Conservation (phyloP, 2,797 vertebrate genomes). For the Botia kubotai region DNA sequence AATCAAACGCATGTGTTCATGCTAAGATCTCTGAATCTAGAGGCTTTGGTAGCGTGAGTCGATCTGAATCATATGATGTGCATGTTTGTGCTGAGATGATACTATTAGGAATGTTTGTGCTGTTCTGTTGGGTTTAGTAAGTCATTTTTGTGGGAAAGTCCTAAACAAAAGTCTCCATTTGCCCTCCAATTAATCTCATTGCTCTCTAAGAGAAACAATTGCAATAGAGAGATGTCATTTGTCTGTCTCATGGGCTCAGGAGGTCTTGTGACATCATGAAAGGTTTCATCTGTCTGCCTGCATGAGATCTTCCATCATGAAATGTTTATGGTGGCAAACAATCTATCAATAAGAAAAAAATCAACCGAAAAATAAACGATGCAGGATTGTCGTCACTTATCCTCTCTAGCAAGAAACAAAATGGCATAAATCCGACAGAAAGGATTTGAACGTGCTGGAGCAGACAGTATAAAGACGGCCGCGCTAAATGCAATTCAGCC, state of each 20-base stretch:
- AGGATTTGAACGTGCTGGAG: slow-evolving; percentile 61
- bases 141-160: no score
- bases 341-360: slow-evolving; percentile 74
- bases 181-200: background rate
- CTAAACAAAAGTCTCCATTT: no score
- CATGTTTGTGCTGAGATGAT: no score
- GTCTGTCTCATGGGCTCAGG: background rate
- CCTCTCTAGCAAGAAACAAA: slow-evolving; percentile 59
- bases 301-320: slow-evolving; percentile 71
- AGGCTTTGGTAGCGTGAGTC: no score
- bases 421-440: slow-evolving; percentile 63
- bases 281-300: slow-evolving; percentile 64
- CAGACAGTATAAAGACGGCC: slow-evolving; percentile 44
- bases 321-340: slow-evolving; percentile 73
- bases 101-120: no score
- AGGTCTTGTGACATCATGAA: background rate
- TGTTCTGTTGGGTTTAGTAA: no score
- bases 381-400: slow-evolving; percentile 53
- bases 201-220: background rate
- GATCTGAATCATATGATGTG: no score
- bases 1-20: no score
- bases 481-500: slow-evolving; percentile 73
- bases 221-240: background rate
- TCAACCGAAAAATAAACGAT: slow-evolving; percentile 74
- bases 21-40: no score